Base-by-base conservation (phyloP, 1,140 invertebrate genomes). In the Trigoniulus corallinus region DNA sequence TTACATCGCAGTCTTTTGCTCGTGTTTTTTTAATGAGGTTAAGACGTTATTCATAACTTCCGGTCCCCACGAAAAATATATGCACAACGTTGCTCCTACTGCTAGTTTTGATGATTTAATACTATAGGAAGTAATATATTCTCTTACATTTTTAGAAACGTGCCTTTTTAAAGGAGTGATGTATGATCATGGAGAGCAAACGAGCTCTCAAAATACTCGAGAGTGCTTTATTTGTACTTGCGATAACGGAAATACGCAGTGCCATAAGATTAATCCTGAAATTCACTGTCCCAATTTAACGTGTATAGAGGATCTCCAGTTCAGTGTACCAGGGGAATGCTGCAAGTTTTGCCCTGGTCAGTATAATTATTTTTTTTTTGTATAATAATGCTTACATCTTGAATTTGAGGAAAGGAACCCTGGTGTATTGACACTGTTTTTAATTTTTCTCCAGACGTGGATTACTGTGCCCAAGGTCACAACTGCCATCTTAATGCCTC, bases 321-420 rank as follows among this genome's bases (percentile, higher is more conserved):
- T 89, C 58, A 76, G 76, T 56, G 80, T 85, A 37, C 77, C 80
- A 23, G 84, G 80, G 47, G 80, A 89, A 64, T 93, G 88, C 67
- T 93, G 87, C 70, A 86, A 85, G 66, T 84, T 87, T 62, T 93
- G 88, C 68, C 80, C 79, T 72, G 86, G 86, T 88, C 73, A 61
- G 59, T 53, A 39, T 25, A 21, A 44, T n/a, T 39, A 13, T 13
- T 18, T 18, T 39, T 18, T 39, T 13, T 13, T 39, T 39, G 18
- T 13, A 39, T 39, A 13, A 39, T 39, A 18, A 13, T 39, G 12
- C 37, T 18, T 18, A 39, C 37, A 12, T 39, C 37, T 18, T 39
- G 37, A 18, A 18, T 39, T 39, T 18, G 18, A 18, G 37, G 37
- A 39, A 13, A 39, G 37, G 12, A 39, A 18, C 12, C 12, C 18